Conservation (phyloP, 1,140 invertebrate species). For the Tribolium madens region DNA sequence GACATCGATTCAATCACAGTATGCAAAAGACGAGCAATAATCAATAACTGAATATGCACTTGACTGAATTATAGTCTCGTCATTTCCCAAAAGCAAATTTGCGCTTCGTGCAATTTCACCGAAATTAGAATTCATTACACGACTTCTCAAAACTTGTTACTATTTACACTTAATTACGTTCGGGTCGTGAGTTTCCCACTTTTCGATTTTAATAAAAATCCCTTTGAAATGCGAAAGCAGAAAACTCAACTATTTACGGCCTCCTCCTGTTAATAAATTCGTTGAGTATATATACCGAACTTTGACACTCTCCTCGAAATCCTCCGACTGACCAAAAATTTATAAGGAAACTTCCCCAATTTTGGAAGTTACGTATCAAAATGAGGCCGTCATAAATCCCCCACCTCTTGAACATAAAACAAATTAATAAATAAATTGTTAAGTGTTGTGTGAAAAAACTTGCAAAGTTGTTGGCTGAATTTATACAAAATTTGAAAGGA, state of each 20-base stretch:
- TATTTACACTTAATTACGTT: not conserved
- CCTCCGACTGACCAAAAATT: conserved; percentile 11
- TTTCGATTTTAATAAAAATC: not conserved
- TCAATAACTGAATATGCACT: conserved; percentile 12
- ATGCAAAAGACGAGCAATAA: not conserved
- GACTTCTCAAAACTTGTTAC: not conserved
- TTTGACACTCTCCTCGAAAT: conserved; percentile 11
- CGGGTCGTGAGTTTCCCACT: not conserved
- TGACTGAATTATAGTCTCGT: not conserved
- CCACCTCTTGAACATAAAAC: conserved; percentile 1
- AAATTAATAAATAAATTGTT: conserved; percentile 34
- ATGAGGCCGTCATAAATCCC: not conserved
- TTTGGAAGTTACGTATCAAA: conserved; percentile 16
- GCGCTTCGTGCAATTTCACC: not conserved
- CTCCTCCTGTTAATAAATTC: conserved; percentile 17
- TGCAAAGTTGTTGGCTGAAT: conserved; percentile 14
- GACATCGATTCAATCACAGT: conserved; percentile 8
- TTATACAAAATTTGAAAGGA: not conserved
- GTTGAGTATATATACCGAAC: conserved; percentile 5
- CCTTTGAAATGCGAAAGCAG: not conserved
- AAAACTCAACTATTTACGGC: conserved; percentile 11
- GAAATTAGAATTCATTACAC: not conserved
- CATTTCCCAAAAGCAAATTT: not conserved
- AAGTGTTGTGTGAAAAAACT: conserved; percentile 37
- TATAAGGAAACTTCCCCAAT: not conserved